Percentiles rank a stretch among this genome's conserved stretches.
Conservation (phyloP, 1,140 invertebrate genomes). For the Papilio xuthus region DNA sequence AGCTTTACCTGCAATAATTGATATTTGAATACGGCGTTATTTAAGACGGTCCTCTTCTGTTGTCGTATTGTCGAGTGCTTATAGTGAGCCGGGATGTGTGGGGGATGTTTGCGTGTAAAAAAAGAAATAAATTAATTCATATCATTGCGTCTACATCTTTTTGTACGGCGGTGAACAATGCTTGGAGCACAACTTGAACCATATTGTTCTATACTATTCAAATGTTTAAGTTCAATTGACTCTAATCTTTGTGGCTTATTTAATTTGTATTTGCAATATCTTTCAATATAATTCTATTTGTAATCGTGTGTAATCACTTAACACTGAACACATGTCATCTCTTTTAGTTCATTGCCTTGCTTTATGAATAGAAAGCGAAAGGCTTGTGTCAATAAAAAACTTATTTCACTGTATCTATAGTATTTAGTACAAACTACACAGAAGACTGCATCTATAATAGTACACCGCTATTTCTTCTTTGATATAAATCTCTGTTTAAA, state of each 20-base stretch:
- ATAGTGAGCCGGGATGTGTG: slow-evolving; percentile 9
- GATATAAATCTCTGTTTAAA: neutral
- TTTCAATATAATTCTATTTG: neutral
- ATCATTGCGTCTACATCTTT: neutral
- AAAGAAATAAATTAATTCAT: slow-evolving; percentile 13
- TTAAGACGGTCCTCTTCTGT: slow-evolving; percentile 23
- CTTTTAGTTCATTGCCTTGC: neutral
- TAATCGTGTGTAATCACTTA: neutral
- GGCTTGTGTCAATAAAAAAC: too few relatives aligned
- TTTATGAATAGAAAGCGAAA: too few relatives aligned
- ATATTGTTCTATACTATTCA: neutral
- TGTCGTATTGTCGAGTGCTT: slow-evolving; percentile 11
- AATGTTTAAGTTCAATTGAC: neutral
- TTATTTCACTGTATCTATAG: too few relatives aligned
- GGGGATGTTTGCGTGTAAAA: slow-evolving; percentile 5
- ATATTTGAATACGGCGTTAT: slow-evolving; percentile 61
- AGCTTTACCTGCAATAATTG: slow-evolving; percentile 64
- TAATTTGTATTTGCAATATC: neutral
- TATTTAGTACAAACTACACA: too few relatives aligned
- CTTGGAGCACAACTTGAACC: neutral
- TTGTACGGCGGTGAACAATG: neutral
- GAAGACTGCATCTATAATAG: too few relatives aligned
- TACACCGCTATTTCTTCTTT: neutral
- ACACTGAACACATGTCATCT: neutral
- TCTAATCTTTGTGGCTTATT: neutral